A percentile compares a stretch with the other conserved stretches of the same genome.
Evolutionary conservation across 2,888 invertebrate species (phyloP).

Genomic region (Blera fallax): DNA sequence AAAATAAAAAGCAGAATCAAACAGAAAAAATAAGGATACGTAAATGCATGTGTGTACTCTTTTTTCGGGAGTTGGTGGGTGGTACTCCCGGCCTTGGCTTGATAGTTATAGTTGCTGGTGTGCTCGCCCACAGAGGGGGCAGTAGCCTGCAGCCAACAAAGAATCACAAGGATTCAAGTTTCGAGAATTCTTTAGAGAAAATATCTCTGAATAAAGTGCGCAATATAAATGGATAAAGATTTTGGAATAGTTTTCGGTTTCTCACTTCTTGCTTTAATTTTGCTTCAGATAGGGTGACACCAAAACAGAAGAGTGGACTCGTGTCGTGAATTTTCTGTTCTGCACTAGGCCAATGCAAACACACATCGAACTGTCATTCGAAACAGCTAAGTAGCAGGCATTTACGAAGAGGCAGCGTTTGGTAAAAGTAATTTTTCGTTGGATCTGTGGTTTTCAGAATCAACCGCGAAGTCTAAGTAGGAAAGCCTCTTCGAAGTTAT

Average conservation of each 20-base stretch:
- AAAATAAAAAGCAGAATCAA: background rate
- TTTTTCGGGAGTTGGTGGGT: background rate
- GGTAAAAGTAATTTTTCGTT: too few relatives aligned
- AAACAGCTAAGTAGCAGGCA: too few relatives aligned
- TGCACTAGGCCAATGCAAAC: too few relatives aligned
- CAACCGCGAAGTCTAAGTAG: too few relatives aligned
- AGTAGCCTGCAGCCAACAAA: background rate
- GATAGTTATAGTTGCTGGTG: background rate
- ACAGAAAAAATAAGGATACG: background rate
- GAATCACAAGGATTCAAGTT: background rate
- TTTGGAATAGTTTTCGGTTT: constrained; percentile 50
- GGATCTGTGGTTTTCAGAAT: too few relatives aligned
- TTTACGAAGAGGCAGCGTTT: too few relatives aligned
- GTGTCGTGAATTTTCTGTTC: too few relatives aligned
- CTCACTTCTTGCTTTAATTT: constrained; percentile 14
- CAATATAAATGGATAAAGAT: constrained; percentile 56
- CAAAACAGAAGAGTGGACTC: too few relatives aligned
- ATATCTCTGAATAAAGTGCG: constrained; percentile 50
- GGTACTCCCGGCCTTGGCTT: constrained; percentile 1
- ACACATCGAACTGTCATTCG: too few relatives aligned
- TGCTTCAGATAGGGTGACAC: constrained; percentile 35
- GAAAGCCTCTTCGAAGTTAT: too few relatives aligned
- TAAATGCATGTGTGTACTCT: constrained; percentile 26
- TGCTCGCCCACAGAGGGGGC: constrained; percentile 15
- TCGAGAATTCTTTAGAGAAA: constrained; percentile 10